A percentile compares a stretch with the other conserved stretches of the same genome.
phyloP scores from a whole-genome alignment of 2,888 invertebrate species.

The Flexamia atlantica region DNA sequence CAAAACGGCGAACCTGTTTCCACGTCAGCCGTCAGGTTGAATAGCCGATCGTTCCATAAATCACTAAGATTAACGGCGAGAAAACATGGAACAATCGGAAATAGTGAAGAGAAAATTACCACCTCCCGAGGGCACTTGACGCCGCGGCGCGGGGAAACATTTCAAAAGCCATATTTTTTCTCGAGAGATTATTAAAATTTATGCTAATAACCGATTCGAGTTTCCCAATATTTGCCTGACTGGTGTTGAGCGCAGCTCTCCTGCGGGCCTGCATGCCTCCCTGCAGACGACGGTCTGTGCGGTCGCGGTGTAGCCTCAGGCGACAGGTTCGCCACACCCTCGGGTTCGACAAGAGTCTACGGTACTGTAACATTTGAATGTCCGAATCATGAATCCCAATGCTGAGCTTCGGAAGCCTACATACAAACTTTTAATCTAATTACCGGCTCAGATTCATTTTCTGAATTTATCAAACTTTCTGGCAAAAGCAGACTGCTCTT shows the following conservation, averaged over 20 bases:
- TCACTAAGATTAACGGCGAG: conserved; percentile 39
- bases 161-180: conserved; percentile 43
- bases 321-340: too few species aligned
- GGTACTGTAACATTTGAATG: too few species aligned
- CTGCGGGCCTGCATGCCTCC: background rate
- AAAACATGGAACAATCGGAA: conserved; percentile 40
- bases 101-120: conserved; percentile 42
- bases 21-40: conserved; percentile 7
- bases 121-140: background rate
- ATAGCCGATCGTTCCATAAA: conserved; percentile 5
- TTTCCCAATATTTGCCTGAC: conserved; percentile 50
- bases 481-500: too few species aligned
- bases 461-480: too few species aligned
- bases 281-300: too few species aligned
- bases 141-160: background rate
- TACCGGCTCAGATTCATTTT: too few species aligned
- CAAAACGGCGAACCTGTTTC: background rate
- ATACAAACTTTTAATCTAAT: too few species aligned
- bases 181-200: conserved; percentile 48
- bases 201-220: conserved; percentile 38
- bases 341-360: too few species aligned
- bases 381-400: too few species aligned
- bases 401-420: too few species aligned
- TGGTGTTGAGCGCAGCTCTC: conserved; percentile 19
- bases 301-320: too few species aligned